These are phyloP conservation scores for Drosophila tropicalis DNA, from an alignment of 1,140 invertebrate genomes.

Conservation along the genomic window DNA sequence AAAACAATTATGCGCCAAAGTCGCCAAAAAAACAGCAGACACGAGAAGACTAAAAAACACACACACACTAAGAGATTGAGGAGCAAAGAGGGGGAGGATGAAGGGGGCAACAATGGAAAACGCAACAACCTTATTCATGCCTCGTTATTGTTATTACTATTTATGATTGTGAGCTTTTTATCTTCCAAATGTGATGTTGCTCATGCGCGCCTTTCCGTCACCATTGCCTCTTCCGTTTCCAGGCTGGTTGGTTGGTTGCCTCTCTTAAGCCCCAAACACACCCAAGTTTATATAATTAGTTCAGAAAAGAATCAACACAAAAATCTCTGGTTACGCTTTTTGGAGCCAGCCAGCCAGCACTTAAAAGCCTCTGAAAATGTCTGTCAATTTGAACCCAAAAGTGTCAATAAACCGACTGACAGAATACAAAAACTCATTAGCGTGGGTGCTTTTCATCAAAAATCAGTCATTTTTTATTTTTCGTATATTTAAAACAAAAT, in stretches of 20 bases:
- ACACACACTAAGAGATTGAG: neutral
- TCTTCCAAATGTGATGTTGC: slow-evolving; percentile 70
- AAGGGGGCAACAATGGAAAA: slow-evolving; percentile 6
- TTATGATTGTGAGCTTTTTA: slow-evolving; percentile 60
- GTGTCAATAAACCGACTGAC: slow-evolving; percentile 45
- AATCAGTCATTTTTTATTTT: slow-evolving; percentile 76
- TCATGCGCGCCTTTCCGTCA: slow-evolving; percentile 66
- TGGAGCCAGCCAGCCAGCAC: slow-evolving; percentile 5
- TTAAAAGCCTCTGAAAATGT: slow-evolving; percentile 2
- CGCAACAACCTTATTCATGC: slow-evolving; percentile 64
- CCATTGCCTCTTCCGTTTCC: slow-evolving; percentile 62
- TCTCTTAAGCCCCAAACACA: slow-evolving; percentile 41
- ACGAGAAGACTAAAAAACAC: slow-evolving; percentile 2
- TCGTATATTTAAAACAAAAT: slow-evolving; percentile 63
- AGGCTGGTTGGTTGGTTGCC: slow-evolving; percentile 32
- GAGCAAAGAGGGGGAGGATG: slow-evolving; percentile 11
- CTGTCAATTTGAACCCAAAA: slow-evolving; percentile 7
- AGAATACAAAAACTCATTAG: neutral
- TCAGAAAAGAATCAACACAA: slow-evolving; percentile 30
- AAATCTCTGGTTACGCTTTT: slow-evolving; percentile 45
- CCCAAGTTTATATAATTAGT: slow-evolving; percentile 66
- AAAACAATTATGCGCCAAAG: slow-evolving; percentile 68
- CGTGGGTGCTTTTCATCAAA: slow-evolving; percentile 30
- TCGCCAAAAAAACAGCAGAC: slow-evolving; percentile 39
- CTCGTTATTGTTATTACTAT: slow-evolving; percentile 57